Evolutionary conservation across 2,797 vertebrate genomes (phyloP).

Genomic region (Peromyscus attwateri): DNA sequence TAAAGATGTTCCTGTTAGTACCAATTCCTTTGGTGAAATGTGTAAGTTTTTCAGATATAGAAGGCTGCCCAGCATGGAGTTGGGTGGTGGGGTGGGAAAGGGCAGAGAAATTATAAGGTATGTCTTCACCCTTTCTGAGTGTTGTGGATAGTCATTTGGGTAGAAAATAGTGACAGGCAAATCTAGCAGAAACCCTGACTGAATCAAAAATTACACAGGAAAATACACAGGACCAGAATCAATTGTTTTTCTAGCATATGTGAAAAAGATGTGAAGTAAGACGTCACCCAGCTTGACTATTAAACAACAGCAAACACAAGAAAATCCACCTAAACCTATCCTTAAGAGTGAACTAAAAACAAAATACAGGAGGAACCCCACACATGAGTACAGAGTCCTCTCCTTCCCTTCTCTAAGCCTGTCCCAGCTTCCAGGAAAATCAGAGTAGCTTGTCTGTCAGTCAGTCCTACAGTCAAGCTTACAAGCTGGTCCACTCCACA

Average conservation of each 20-base stretch:
- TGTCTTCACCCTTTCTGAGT: slow-evolving; percentile 38
- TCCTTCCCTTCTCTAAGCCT: neutral
- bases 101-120: slow-evolving; percentile 33
- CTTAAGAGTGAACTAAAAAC: slow-evolving; percentile 40
- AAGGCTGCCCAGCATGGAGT: slow-evolving; percentile 60
- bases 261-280: slow-evolving; percentile 39
- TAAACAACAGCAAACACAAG: neutral
- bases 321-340: neutral
- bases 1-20: slow-evolving; percentile 19
- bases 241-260: slow-evolving; percentile 13
- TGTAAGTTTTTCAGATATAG: neutral
- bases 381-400: neutral
- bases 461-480: neutral
- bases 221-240: slow-evolving; percentile 34
- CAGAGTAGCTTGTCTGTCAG: neutral
- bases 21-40: slow-evolving; percentile 49
- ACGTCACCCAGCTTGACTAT: neutral
- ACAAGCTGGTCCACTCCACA: neutral
- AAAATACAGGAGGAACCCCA: neutral
- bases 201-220: slow-evolving; percentile 34
- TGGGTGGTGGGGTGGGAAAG: slow-evolving; percentile 33
- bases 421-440: neutral
- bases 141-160: slow-evolving; percentile 43
- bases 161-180: slow-evolving; percentile 54
- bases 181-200: slow-evolving; percentile 23